Percentiles rank a stretch among this genome's conserved stretches.
Conservation (phyloP, 2,113 vertebrate species). For the Melozone crissalis region DNA sequence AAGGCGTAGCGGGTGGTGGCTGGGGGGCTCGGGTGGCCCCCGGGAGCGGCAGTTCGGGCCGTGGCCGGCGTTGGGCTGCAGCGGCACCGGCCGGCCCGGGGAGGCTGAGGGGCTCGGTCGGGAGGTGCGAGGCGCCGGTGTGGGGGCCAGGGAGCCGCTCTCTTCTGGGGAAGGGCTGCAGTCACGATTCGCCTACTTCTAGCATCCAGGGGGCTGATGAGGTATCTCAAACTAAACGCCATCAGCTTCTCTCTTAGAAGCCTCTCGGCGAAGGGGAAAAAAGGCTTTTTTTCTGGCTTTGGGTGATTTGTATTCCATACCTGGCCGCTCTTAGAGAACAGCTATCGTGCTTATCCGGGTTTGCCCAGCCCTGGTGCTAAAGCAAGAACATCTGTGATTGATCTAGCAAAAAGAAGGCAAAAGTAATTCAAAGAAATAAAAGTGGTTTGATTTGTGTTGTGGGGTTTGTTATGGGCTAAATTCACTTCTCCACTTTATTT, state of each 20-base stretch:
- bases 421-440: not conserved
- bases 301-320: not conserved
- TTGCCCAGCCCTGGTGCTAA: not conserved
- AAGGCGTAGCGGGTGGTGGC: too few species aligned
- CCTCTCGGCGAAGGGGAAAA: accelerated
- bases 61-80: not conserved
- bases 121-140: not conserved
- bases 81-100: not conserved
- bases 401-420: not conserved
- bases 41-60: accelerated
- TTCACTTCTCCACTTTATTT: not conserved
- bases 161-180: accelerated
- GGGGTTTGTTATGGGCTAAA: not conserved
- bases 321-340: not conserved
- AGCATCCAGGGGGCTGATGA: not conserved
- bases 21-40: not conserved
- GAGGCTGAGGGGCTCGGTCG: too few species aligned
- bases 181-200: not conserved
- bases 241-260: not conserved
- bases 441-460: not conserved
- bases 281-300: not conserved
- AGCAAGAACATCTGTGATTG: not conserved
- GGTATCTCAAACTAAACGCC: not conserved
- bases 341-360: accelerated
- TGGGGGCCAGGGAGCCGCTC: too few species aligned